Percentiles rank a stretch among this genome's conserved stretches.
These are phyloP conservation scores for Acanthosepion pharaonis DNA, from an alignment of 2,888 invertebrate species.

Conservation along the genomic window DNA sequence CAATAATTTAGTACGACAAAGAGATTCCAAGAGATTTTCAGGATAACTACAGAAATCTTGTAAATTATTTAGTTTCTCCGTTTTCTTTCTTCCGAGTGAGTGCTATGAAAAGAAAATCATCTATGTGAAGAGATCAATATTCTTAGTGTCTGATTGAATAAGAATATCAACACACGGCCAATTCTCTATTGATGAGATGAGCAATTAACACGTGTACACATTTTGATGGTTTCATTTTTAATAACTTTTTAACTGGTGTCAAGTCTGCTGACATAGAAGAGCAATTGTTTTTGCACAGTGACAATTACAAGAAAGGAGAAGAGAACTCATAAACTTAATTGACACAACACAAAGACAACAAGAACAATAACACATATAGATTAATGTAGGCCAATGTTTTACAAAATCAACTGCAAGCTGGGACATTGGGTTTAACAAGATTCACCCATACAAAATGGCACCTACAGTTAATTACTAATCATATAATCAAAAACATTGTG, in stretches of 20 bases:
- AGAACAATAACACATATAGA: neutral
- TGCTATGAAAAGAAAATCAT: neutral
- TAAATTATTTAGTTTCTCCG: neutral
- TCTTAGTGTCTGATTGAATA: neutral
- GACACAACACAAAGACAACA: neutral
- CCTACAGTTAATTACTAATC: neutral
- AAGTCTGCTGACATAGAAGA: neutral
- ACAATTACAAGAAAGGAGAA: neutral
- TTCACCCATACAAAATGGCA: neutral
- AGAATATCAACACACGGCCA: neutral
- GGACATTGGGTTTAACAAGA: neutral
- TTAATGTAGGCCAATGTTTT: neutral
- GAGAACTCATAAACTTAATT: neutral
- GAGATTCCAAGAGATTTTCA: too few relatives aligned
- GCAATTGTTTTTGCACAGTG: neutral
- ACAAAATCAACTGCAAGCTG: neutral
- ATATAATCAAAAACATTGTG: neutral
- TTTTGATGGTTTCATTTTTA: neutral
- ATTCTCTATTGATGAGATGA: neutral
- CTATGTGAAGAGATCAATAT: neutral
- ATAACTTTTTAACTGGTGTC: slow-evolving; percentile 18
- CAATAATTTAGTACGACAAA: too few relatives aligned
- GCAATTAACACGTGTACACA: neutral
- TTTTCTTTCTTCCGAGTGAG: neutral
- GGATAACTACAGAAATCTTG: neutral